phyloP scores from a whole-genome alignment of 2,113 vertebrate genomes.

The Paraplagusia blochii region DNA sequence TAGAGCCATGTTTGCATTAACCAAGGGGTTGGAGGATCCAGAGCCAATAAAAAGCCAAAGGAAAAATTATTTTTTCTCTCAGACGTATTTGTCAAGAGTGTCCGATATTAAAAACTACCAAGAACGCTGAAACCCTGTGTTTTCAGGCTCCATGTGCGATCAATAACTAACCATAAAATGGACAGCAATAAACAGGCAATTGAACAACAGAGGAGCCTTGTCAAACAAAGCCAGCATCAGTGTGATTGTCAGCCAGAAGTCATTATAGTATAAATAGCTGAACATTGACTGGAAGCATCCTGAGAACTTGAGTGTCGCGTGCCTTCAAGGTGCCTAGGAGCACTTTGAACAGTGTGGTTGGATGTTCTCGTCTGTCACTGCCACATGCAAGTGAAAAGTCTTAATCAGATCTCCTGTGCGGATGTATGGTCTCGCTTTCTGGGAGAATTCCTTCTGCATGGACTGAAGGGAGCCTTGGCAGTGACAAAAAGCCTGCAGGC shows the following conservation, averaged over 20 bases:
- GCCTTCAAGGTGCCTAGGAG: conserved; percentile 48
- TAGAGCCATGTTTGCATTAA: too few relatives aligned
- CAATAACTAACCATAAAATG: conserved; percentile 56
- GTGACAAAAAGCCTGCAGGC: conserved; percentile 64
- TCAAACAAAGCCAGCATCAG: conserved; percentile 36
- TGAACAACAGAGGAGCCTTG: conserved; percentile 17
- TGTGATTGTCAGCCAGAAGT: conserved; percentile 35
- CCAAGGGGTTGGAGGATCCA: too few relatives aligned
- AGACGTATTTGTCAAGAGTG: too few relatives aligned
- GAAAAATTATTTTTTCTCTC: conserved; percentile 12
- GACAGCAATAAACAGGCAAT: conserved; percentile 52
- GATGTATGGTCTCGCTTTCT: conserved; percentile 30
- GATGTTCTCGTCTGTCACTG: conserved; percentile 22
- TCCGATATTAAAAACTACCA: conserved; percentile 3
- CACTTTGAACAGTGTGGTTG: conserved; percentile 37
- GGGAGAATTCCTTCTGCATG: conserved; percentile 48
- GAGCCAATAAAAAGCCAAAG: too few relatives aligned
- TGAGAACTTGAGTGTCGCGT: conserved; percentile 38
- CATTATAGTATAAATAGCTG: conserved; percentile 54
- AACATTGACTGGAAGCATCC: conserved; percentile 28
- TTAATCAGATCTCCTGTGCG: conserved; percentile 50
- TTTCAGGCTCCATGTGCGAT: conserved; percentile 43
- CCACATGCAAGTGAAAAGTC: conserved; percentile 51
- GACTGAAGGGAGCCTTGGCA: conserved; percentile 53
- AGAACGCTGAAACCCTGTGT: conserved; percentile 11